Conservation (phyloP, 2,888 invertebrate species). For the Epinotia nisella region DNA sequence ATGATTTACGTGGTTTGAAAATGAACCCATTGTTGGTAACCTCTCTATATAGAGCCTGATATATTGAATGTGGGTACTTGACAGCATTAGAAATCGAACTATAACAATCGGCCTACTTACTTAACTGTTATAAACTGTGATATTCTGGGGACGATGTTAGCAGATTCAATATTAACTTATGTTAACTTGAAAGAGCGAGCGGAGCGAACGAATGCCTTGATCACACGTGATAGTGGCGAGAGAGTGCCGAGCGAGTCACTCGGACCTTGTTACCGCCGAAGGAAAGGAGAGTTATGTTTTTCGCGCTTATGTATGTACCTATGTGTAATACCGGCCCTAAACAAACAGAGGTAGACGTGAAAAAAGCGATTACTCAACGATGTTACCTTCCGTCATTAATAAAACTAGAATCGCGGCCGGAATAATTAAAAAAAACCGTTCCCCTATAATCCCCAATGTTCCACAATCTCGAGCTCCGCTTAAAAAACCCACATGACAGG, state of each 20-base stretch:
- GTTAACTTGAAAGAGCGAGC: too few relatives aligned
- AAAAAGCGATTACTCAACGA: background rate
- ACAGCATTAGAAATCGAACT: conserved; percentile 4
- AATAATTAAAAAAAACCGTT: conserved; percentile 26
- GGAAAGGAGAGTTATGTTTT: too few relatives aligned
- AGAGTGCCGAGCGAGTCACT: too few relatives aligned
- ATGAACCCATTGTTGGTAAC: conserved; percentile 55
- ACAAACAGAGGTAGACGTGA: too few relatives aligned
- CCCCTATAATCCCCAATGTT: conserved; percentile 10
- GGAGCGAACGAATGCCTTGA: too few relatives aligned
- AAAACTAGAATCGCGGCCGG: background rate
- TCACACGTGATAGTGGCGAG: too few relatives aligned
- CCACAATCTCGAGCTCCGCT: conserved; percentile 12
- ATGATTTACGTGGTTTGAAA: conserved; percentile 56
- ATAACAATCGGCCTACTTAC: background rate
- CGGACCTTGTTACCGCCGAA: too few relatives aligned
- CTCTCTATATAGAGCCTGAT: conserved; percentile 26
- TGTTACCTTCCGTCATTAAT: background rate
- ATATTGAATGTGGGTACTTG: conserved; percentile 11
- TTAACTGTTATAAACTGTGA: background rate
- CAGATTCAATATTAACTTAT: too few relatives aligned
- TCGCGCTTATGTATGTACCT: too few relatives aligned
- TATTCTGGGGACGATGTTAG: background rate
- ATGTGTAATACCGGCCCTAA: too few relatives aligned
- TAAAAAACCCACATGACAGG: conserved; percentile 35